A percentile compares a stretch with the other conserved stretches of the same genome.
These are phyloP conservation scores for Cyphomyrus plagiostoma DNA, from an alignment of 2,113 vertebrate species.

Conservation along the genomic window DNA sequence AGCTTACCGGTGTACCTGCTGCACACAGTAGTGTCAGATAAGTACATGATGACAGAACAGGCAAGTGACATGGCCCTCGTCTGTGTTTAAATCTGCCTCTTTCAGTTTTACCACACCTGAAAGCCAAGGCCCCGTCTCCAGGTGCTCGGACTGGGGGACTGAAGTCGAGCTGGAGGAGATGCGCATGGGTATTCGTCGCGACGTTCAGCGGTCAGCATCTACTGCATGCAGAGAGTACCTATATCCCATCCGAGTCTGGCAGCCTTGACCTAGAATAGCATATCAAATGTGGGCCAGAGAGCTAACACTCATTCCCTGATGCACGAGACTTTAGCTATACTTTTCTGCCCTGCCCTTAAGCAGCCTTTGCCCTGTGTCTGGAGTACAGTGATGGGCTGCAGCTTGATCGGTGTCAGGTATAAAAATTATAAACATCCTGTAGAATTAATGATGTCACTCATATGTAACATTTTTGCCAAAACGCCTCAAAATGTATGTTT, in stretches of 20 bases:
- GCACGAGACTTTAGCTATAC: neutral
- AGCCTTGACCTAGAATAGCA: neutral
- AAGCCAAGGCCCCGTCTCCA: conserved; percentile 62
- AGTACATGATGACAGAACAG: neutral
- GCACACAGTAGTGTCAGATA: neutral
- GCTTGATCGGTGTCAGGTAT: neutral
- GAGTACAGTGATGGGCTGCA: neutral
- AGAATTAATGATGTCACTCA: neutral
- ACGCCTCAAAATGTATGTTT: neutral
- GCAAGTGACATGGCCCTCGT: neutral
- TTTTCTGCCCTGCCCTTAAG: neutral
- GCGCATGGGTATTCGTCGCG: conserved; percentile 71
- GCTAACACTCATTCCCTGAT: neutral
- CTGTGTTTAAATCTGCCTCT: neutral
- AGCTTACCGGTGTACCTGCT: neutral
- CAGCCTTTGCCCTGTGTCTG: neutral
- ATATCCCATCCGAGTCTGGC: neutral
- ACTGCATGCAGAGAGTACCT: neutral
- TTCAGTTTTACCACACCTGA: conserved; percentile 90
- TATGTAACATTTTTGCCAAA: neutral
- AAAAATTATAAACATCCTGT: neutral
- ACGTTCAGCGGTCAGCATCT: conserved; percentile 76
- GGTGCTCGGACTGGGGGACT: conserved; percentile 79
- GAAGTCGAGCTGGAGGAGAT: conserved; percentile 85
- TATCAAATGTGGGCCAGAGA: neutral